Evolutionary conservation across 2,113 vertebrate species (phyloP).

Genomic region (human): DNA sequence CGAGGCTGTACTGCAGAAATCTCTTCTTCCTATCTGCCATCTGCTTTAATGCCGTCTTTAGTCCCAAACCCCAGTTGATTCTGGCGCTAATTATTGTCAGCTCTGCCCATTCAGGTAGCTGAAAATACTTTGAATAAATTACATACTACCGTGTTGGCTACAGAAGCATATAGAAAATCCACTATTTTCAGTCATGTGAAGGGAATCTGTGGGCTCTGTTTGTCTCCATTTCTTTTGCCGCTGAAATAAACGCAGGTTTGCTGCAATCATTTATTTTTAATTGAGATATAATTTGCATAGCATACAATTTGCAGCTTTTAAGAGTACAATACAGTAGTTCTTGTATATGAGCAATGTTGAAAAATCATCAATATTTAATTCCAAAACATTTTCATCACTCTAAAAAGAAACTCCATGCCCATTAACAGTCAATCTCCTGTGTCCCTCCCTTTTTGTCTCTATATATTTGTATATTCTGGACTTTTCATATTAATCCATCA

Average conservation of each 20-base stretch:
- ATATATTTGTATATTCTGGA: background rate
- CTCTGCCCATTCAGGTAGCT: conserved; percentile 5
- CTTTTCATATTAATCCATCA: background rate
- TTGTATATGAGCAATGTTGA: background rate
- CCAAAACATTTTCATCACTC: background rate
- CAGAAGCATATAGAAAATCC: background rate
- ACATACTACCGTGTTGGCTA: background rate
- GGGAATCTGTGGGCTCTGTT: background rate
- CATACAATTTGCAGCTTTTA: background rate
- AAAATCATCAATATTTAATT: too few species aligned
- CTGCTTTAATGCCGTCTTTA: conserved; percentile 20
- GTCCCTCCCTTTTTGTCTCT: background rate
- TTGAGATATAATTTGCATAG: background rate
- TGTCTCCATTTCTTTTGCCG: background rate
- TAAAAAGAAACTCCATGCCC: background rate
- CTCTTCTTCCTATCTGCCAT: conserved; percentile 24
- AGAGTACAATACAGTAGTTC: background rate
- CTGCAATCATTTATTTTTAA: background rate
- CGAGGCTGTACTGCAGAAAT: background rate
- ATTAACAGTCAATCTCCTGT: background rate
- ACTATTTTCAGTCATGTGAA: background rate
- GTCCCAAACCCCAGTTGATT: conserved; percentile 25
- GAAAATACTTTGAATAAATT: background rate
- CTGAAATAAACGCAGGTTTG: background rate
- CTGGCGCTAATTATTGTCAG: conserved; percentile 38